These are phyloP conservation scores for Rana temporaria DNA, from an alignment of 2,113 vertebrate genomes.

Conservation along the genomic window DNA sequence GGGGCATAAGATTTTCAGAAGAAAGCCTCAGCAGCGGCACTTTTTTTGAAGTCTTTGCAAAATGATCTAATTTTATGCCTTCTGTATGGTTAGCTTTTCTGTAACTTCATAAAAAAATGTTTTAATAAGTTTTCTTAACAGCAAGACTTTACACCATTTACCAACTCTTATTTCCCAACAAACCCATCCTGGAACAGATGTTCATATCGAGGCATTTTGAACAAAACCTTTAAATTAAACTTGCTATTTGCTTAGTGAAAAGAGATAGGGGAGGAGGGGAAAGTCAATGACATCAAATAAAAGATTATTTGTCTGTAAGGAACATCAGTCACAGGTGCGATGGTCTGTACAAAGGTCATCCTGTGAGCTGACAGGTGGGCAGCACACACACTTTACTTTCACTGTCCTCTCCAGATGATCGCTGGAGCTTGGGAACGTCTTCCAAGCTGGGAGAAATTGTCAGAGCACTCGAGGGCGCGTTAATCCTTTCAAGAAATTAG, in stretches of 20 bases:
- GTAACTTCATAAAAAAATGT: no score
- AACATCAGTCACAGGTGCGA: slow-evolving; percentile 21
- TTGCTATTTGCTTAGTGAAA: slow-evolving; percentile 41
- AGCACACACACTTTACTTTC: slow-evolving; percentile 44
- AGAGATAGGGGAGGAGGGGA: neutral
- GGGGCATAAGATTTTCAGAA: no score
- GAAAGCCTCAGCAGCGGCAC: no score
- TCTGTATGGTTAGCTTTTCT: no score
- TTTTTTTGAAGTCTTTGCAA: no score
- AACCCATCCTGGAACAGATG: slow-evolving; percentile 15
- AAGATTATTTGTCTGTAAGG: slow-evolving; percentile 25
- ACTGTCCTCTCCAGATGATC: slow-evolving; percentile 42
- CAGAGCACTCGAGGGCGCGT: slow-evolving; percentile 24
- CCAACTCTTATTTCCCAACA: no score
- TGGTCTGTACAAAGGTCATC: slow-evolving; percentile 17
- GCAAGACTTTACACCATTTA: no score
- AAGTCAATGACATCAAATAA: neutral
- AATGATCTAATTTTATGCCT: no score
- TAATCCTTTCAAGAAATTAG: slow-evolving; percentile 49
- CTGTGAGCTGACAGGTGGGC: slow-evolving; percentile 26
- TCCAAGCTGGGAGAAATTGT: neutral
- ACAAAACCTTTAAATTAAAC: neutral
- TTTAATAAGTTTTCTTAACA: no score
- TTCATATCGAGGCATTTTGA: neutral
- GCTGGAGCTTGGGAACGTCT: slow-evolving; percentile 8